Evolutionary conservation across 92 coral and sea anemone species (phyloP), one percentile per base, ranked within the genome.

Genomic region (Palythoa caribaeorum): DNA sequence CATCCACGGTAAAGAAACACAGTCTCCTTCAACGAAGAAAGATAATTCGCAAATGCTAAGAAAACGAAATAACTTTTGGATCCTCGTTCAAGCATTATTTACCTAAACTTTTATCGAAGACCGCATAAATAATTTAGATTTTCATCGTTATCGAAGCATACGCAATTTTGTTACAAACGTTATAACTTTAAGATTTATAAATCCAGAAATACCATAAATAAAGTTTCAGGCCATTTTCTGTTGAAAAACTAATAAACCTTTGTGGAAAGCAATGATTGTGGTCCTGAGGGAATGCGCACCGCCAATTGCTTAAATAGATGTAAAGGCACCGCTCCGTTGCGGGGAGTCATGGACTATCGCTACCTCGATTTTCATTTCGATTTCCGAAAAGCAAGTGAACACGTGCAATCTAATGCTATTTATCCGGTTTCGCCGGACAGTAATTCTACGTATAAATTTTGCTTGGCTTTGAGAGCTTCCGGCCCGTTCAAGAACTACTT

Each of bases 401-500:
- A 89, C 88, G 86, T 92, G 90, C 8, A 47, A 20, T 66, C 12
- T 39, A 47, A 47, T 20, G 40, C 70, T 48, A 81, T 90, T 87
- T 84, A 81, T 73, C 69, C 73, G 35, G 74, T 86, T 21, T 78
- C 92, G 73, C 44, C 12, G 19, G 76, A 37, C 60, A 81, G 40
- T 66, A 63, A 2, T 20, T 47, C 86, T 65, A 35, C 20, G 92
- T 73, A 28, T 84, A 80, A 90, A 84, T 81, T 88, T 89, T 87
- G 40, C 91, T 90, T 88, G 93, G 87, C 72, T 91, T 88, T 68
- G 47, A 85, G 84, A 60, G 71, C 92, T 93, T 93, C 98, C 94
- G 98, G 87, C 48, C 74, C 78, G 90, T 92, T 95, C 92, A 92
- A 87, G 96, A 93, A 94, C 94, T 92, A 91, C 94, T 93, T 85